These are phyloP conservation scores for Gobius niger DNA, from an alignment of 2,113 vertebrate genomes.

Conservation along the genomic window DNA sequence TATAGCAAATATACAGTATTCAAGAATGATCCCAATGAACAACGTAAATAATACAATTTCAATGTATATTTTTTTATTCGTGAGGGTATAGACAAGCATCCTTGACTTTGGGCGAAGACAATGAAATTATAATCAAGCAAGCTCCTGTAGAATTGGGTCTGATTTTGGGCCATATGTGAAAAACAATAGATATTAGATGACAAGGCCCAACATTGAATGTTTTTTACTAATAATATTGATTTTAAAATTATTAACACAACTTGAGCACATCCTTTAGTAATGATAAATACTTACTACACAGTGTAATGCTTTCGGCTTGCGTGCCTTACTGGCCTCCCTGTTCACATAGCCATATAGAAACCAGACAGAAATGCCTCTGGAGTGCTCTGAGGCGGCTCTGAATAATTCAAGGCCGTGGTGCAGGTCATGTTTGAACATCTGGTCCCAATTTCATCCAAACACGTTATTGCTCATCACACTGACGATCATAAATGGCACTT, in stretches of 20 bases:
- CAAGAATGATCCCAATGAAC: constrained; percentile 22
- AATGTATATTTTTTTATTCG: background rate
- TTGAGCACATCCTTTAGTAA: background rate
- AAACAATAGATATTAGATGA: no score
- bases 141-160: no score
- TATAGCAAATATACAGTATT: constrained; percentile 14
- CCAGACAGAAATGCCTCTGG: constrained; percentile 18
- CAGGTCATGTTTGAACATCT: constrained; percentile 55
- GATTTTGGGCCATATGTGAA: no score
- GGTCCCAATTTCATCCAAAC: constrained; percentile 50
- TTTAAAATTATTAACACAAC: background rate
- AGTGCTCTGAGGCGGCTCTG: constrained; percentile 31
- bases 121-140: no score
- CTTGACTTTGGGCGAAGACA: no score
- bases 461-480: constrained; percentile 52
- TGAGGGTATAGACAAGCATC: background rate
- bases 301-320: background rate
- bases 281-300: background rate
- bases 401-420: constrained; percentile 47
- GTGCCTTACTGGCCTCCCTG: constrained; percentile 27
- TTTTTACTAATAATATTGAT: background rate
- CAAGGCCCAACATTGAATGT: background rate
- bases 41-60: background rate
- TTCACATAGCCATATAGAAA: constrained; percentile 20
- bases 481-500: constrained; percentile 48